Percentiles rank a stretch among this genome's conserved stretches.
Evolutionary conservation across 2,888 invertebrate species (phyloP).

Genomic region (Chesias legatella): DNA sequence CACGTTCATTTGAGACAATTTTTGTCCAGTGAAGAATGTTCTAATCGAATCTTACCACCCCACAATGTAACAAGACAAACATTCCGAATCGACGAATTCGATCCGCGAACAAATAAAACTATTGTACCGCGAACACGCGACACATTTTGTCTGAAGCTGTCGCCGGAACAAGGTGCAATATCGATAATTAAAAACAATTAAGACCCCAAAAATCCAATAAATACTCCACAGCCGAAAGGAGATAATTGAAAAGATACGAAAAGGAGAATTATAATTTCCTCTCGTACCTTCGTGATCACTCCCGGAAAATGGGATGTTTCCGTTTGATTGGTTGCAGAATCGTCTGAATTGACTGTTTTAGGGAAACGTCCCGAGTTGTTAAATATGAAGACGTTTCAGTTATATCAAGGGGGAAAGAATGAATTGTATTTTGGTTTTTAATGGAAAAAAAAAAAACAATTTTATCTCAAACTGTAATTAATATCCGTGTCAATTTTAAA

Average conservation of each 20-base stretch:
- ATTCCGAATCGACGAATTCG: too few relatives aligned
- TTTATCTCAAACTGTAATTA: too few relatives aligned
- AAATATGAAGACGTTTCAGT: conserved; percentile 3
- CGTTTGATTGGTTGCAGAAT: conserved; percentile 12
- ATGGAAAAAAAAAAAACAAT: too few relatives aligned
- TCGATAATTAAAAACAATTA: conserved; percentile 31
- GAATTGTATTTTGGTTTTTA: too few relatives aligned
- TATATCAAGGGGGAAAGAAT: not conserved
- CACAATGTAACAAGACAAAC: too few relatives aligned
- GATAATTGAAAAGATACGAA: conserved; percentile 63
- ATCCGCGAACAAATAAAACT: too few relatives aligned
- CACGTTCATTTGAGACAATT: too few relatives aligned
- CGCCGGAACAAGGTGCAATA: conserved; percentile 19
- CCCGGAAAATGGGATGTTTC: conserved; percentile 7
- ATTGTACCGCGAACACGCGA: not conserved
- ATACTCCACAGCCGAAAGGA: conserved; percentile 41
- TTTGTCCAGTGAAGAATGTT: too few relatives aligned
- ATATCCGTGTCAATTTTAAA: too few relatives aligned
- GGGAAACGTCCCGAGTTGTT: not conserved
- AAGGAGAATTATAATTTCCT: conserved; percentile 43
- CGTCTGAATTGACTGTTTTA: conserved; percentile 7
- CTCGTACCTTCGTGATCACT: conserved; percentile 20
- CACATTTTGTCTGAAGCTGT: conserved; percentile 1
- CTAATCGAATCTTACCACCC: too few relatives aligned
- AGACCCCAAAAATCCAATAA: conserved; percentile 33